These are phyloP conservation scores for Marasmarcha lunaedactyla DNA, from an alignment of 2,888 invertebrate species.

Conservation along the genomic window DNA sequence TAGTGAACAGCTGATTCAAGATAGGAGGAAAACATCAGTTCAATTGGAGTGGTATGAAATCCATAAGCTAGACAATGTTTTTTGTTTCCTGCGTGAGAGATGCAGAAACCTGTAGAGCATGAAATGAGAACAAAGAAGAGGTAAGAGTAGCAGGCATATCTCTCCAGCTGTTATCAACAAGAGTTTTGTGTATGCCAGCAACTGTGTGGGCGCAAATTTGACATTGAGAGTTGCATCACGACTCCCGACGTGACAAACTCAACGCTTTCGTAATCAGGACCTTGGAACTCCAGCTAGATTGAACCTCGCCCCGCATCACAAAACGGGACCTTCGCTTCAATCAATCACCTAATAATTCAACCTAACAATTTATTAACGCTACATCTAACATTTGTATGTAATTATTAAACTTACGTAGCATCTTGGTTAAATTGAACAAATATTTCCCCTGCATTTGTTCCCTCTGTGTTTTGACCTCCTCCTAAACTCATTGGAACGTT, in stretches of 20 bases:
- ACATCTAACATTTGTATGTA: no score
- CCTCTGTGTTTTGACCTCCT: conserved; percentile 77
- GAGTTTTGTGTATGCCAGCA: no score
- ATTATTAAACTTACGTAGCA: conserved; percentile 96
- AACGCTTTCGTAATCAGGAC: neutral
- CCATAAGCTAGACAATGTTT: no score
- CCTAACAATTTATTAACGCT: no score
- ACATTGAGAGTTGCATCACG: neutral
- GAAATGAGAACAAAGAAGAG: no score
- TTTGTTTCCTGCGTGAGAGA: no score
- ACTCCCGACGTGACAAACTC: neutral
- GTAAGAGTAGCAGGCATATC: no score
- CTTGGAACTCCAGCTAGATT: neutral
- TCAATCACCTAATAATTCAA: no score
- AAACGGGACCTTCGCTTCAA: neutral
- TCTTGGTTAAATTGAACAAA: conserved; percentile 98
- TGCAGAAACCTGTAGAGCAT: no score
- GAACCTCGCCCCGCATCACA: neutral
- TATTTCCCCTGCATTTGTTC: conserved; percentile 85
- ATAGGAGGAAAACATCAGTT: neutral
- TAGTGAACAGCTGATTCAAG: conserved; percentile 17
- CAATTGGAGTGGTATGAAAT: no score
- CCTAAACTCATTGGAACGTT: conserved; percentile 87
- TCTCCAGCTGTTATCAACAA: no score
- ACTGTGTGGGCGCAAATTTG: no score